Evolutionary conservation across 30 jellyfish, hydroid and myxozoan genomes (phyloP).

Genomic region (Chironex yamaguchii): DNA sequence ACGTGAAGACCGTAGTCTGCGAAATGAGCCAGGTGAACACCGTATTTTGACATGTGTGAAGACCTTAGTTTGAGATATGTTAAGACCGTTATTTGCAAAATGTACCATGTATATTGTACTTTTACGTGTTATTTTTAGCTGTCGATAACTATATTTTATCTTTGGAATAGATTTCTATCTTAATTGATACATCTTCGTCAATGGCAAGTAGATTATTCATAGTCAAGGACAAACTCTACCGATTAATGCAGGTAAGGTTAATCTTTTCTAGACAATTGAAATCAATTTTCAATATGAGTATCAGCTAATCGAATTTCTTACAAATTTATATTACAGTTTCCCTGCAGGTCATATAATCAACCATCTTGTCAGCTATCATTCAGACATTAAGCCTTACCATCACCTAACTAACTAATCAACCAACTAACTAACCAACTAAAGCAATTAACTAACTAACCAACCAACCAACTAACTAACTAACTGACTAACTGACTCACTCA

Average conservation of each 20-base stretch:
- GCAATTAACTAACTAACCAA: neutral
- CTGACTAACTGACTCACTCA: neutral
- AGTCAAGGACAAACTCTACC: conserved; percentile 77
- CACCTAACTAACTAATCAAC: neutral
- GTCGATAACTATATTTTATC: neutral
- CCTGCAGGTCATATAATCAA: too few species aligned
- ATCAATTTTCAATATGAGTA: neutral
- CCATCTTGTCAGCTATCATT: neutral
- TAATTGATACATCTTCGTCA: conserved; percentile 96
- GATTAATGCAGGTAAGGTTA: conserved; percentile 80
- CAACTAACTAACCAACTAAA: neutral
- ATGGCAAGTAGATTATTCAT: conserved; percentile 79
- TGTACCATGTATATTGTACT: neutral
- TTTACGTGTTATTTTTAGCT: neutral
- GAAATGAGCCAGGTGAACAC: too few species aligned
- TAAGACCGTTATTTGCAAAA: too few species aligned
- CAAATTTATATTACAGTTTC: neutral
- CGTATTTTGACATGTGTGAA: too few species aligned
- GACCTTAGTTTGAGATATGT: too few species aligned
- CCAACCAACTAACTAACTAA: neutral
- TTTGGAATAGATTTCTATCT: conserved; percentile 70
- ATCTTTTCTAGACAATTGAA: too few species aligned
- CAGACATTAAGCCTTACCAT: neutral
- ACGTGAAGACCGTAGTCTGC: too few species aligned
- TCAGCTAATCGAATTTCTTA: neutral